Conservation (phyloP, 2,113 vertebrate species). For the Gulo gulo region DNA sequence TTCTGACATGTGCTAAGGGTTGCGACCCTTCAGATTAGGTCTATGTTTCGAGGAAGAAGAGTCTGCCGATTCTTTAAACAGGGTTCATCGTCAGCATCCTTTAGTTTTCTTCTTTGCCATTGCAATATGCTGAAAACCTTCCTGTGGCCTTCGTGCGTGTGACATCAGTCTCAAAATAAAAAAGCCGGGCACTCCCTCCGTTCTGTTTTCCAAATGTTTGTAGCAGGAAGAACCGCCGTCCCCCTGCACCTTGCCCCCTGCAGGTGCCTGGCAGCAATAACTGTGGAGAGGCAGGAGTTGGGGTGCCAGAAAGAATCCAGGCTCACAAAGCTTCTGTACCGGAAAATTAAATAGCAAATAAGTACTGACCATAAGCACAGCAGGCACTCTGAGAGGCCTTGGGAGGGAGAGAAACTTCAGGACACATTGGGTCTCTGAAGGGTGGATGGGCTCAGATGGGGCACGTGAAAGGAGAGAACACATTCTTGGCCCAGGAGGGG, state of each 20-base stretch:
- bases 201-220: neutral
- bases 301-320: neutral
- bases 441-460: too few relatives aligned
- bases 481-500: neutral
- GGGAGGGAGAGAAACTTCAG: neutral
- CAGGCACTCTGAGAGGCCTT: neutral
- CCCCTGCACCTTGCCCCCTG: accelerated
- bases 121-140: neutral
- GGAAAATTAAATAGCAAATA: neutral
- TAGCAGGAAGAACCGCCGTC: neutral
- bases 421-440: neutral
- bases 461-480: neutral
- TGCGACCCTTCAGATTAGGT: neutral
- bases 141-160: neutral
- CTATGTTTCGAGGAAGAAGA: neutral
- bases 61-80: neutral
- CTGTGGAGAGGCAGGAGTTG: neutral
- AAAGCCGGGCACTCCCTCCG: neutral
- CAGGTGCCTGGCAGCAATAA: neutral
- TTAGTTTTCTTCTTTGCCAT: too few relatives aligned
- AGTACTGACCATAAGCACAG: neutral
- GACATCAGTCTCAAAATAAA: neutral
- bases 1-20: neutral
- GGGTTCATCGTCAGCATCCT: accelerated
- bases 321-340: neutral